Evolutionary conservation across 2,113 vertebrate genomes (phyloP), one percentile per base, ranked within the genome.

Genomic region (Heterotilapia buettikoferi): DNA sequence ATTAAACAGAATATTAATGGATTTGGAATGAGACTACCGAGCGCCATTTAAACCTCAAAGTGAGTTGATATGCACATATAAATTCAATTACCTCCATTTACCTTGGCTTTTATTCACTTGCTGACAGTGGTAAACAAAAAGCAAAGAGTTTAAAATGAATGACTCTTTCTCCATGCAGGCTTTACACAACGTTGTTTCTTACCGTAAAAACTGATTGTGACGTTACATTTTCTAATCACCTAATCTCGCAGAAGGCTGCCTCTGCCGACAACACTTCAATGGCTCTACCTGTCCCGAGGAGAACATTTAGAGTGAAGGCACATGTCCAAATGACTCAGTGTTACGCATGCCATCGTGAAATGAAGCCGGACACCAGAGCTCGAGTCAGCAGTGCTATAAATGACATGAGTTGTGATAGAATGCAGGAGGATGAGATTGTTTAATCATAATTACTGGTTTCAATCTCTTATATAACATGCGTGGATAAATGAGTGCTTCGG

Each of bases 41-140:
- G 88, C 85, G 78, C 88, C 88, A 92, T 95, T 94, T 95, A 94
- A 96, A 91, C 81, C 92, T 95, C 94, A 94, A 95, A 95, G 95
- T 89, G 91, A 80, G 87, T 61, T 88, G 71, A 92, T 84, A 86
- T 86, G 80, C 91, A 89, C 87, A 90, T 94, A 90, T 90, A 89
- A 86, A 89, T 89, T 94, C 92, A 91, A 96, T 95, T 96, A 95
- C 92, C 92, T 94, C 93, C 92, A 82, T 95, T 95, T 96, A 95
- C 89, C 93, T 94, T 54, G 33, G 31, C 93, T 90, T 95, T 94
- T 95, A 92, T 95, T 95, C 93, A 94, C 90, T 24, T 16, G 45
- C 61, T 96, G 95, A 95, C 95, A 96, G 92, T 19, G 50, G 92
- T 95, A 96, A 95, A 96, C 95, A 94, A 93, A 92, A 88, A 91